Evolutionary conservation across 2,113 vertebrate genomes (phyloP), one percentile per base, ranked within the genome.

Genomic region (Mobula hypostoma): DNA sequence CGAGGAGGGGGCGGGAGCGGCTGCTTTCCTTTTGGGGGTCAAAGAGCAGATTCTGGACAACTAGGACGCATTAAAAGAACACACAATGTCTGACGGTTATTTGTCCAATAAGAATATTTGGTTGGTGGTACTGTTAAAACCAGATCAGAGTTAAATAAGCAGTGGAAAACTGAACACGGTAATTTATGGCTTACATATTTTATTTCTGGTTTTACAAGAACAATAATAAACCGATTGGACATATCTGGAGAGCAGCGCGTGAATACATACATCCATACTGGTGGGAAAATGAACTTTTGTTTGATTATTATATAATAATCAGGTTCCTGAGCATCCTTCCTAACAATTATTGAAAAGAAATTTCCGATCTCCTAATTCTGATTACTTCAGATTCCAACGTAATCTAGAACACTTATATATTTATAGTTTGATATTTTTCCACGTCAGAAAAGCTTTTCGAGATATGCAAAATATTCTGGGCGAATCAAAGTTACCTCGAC

Each of bases 1-100:
- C 95, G 94, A 95, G 96, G 96, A 95, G 96, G 95, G 66, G 85
- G 85, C 61, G 85, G 85, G 80, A 83, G 61, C 66, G 61, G 61
- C 29, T 94, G 95, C 96, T 95, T 95, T 95, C 95, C 94, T 95
- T 94, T 83, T 92, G 95, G 83, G 48, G 96, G 96, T 96, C 95
- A 97, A 95, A 96, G 96, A 96, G 96, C 97, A 97, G 95, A 95
- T 95, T 95, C 95, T 95, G 95, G 95, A 95, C 32, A 93, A 11
- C 36, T 19, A 93, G 66, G 32, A 92, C 21, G 68, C 66, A 48
- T 48, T 27, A 72, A 74, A 40, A 48, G 91, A 93, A 6, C 32
- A 76, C 72, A 74, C 68, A 32, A 56, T 74, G 14, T 15, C 70
- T 48, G 91, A 40, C 63, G 40, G 36, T 93, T 93, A 74, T 56